Conservation (phyloP, 2,113 vertebrate genomes). For the Burhinus oedicnemus region DNA sequence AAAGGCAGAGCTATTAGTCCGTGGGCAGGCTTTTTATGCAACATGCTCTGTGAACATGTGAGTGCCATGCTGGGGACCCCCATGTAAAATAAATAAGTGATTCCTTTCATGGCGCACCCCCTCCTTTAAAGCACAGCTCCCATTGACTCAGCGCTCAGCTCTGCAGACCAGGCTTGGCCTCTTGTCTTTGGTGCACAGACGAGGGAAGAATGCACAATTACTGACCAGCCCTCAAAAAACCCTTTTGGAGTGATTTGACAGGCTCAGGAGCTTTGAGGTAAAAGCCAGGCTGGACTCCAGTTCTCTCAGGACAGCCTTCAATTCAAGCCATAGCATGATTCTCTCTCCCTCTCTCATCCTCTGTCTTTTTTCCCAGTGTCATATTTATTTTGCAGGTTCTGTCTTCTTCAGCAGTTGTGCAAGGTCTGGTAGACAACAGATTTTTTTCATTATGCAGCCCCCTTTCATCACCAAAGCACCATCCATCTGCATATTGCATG, state of each 20-base stretch:
- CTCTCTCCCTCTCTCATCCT: background rate
- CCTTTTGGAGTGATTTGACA: background rate
- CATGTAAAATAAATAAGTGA: background rate
- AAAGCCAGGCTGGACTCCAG: background rate
- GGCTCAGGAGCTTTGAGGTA: background rate
- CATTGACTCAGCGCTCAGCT: rapidly evolving
- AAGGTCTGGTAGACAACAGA: background rate
- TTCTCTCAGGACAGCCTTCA: background rate
- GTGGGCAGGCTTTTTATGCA: background rate
- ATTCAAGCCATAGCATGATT: background rate
- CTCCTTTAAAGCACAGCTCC: background rate
- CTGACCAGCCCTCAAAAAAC: background rate
- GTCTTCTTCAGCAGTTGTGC: background rate
- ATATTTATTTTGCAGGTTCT: background rate
- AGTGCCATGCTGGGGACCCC: background rate
- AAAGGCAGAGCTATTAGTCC: background rate
- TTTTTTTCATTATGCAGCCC: background rate
- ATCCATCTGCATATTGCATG: background rate
- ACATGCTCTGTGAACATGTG: rapidly evolving
- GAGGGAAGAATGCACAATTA: background rate
- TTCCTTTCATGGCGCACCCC: background rate
- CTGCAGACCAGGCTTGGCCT: rapidly evolving
- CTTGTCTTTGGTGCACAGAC: rapidly evolving
- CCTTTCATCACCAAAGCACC: background rate
- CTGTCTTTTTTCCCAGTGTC: background rate